Percentiles rank a stretch among this genome's conserved stretches.
Evolutionary conservation across 2,888 invertebrate species (phyloP).

Genomic region (Ormyrus nitidulus): DNA sequence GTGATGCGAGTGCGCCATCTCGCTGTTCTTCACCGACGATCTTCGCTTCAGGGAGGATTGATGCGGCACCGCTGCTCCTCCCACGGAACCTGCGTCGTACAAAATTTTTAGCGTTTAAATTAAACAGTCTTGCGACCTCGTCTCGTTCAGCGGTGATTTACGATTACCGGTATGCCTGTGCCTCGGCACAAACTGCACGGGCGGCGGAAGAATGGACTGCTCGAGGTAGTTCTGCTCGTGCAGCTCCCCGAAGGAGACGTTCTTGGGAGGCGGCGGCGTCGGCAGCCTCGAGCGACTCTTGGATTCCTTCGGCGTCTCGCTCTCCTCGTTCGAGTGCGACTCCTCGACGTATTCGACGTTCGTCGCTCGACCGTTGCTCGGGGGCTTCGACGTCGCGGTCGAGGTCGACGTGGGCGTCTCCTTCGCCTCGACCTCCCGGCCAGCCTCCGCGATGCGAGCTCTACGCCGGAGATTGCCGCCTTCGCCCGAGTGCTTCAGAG

Average conservation of each 20-base stretch:
- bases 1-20: constrained; percentile 70
- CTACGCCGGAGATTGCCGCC: constrained; percentile 58
- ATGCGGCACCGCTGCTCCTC: constrained; percentile 14
- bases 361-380: constrained; percentile 57
- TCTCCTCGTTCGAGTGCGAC: constrained; percentile 66
- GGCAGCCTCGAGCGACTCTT: constrained; percentile 67
- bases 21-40: constrained; percentile 71
- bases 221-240: constrained; percentile 70
- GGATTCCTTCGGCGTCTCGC: constrained; percentile 65
- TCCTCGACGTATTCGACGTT: constrained; percentile 70
- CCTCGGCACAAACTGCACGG: constrained; percentile 70
- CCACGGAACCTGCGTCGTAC: neutral
- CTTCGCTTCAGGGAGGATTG: constrained; percentile 64
- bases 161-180: constrained; percentile 69
- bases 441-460: constrained; percentile 51
- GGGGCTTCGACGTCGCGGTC: constrained; percentile 30
- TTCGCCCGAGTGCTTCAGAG: constrained; percentile 61
- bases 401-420: neutral
- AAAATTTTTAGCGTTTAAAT: too few relatives aligned
- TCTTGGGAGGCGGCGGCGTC: constrained; percentile 71
- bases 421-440: constrained; percentile 49
- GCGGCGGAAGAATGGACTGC: constrained; percentile 71
- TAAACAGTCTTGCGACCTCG: too few relatives aligned
- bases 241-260: constrained; percentile 73
- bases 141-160: neutral